phyloP scores from a whole-genome alignment of 2,888 invertebrate species.

The Timandra comae region DNA sequence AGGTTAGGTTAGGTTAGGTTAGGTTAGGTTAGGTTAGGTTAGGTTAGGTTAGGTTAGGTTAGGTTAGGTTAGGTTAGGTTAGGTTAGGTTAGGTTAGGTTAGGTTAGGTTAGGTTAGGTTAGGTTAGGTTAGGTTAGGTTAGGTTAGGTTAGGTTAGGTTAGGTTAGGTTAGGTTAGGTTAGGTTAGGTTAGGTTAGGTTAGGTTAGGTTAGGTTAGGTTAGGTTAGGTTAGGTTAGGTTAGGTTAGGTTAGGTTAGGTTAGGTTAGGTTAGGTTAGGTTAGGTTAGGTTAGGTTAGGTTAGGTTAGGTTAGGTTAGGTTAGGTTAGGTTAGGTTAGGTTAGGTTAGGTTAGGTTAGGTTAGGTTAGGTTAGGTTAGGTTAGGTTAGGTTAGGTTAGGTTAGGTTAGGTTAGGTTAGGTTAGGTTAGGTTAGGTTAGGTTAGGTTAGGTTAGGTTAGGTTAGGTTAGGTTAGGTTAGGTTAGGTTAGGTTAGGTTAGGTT shows the following conservation, averaged over 20 bases:
- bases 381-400: neutral
- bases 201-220: neutral
- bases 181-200: neutral
- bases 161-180: neutral
- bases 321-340: neutral
- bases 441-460: constrained; percentile 7
- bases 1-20: neutral
- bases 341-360: neutral
- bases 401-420: neutral
- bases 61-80: neutral
- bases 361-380: neutral
- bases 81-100: neutral
- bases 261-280: neutral
- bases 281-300: neutral
- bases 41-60: neutral
- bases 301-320: neutral
- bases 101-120: neutral
- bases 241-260: neutral
- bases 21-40: neutral
- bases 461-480: constrained; percentile 17
- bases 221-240: neutral
- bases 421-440: constrained; percentile 7
- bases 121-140: neutral
- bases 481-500: constrained; percentile 18
- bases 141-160: neutral